Conservation (phyloP, 2,888 invertebrate species). For the Falcaria lacertinaria region DNA sequence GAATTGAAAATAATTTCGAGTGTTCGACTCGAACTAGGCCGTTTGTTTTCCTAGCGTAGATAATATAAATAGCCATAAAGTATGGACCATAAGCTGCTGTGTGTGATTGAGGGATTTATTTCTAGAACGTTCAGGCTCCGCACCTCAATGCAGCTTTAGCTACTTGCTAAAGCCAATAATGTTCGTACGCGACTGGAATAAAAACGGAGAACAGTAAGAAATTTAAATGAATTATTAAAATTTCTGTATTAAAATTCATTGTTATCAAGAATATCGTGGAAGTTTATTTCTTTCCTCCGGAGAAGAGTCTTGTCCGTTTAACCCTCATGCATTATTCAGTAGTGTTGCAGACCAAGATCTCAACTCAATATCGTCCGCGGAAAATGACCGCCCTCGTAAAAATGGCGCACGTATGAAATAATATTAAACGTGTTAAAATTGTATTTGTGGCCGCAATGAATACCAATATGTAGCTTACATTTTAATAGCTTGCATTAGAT, state of each 20-base stretch:
- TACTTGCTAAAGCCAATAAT: too few relatives aligned
- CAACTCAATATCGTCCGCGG: slow-evolving; percentile 35
- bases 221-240: slow-evolving; percentile 1
- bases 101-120: too few relatives aligned
- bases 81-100: too few relatives aligned
- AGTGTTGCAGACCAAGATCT: slow-evolving; percentile 37
- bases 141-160: too few relatives aligned
- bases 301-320: slow-evolving; percentile 46
- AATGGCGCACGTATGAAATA: slow-evolving; percentile 28
- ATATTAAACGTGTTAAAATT: slow-evolving; percentile 9
- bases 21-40: too few relatives aligned
- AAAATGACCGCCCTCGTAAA: slow-evolving; percentile 36
- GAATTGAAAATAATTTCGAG: too few relatives aligned
- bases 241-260: slow-evolving; percentile 28
- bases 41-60: too few relatives aligned
- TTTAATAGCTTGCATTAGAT: background rate
- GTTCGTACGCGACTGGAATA: too few relatives aligned
- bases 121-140: too few relatives aligned
- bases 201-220: background rate
- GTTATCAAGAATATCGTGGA: slow-evolving; percentile 42
- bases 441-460: slow-evolving; percentile 14
- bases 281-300: slow-evolving; percentile 32
- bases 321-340: slow-evolving; percentile 53
- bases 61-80: too few relatives aligned
- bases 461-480: slow-evolving; percentile 5